Conservation (phyloP, 1,140 invertebrate genomes). For the Temnothorax longispinosus region DNA sequence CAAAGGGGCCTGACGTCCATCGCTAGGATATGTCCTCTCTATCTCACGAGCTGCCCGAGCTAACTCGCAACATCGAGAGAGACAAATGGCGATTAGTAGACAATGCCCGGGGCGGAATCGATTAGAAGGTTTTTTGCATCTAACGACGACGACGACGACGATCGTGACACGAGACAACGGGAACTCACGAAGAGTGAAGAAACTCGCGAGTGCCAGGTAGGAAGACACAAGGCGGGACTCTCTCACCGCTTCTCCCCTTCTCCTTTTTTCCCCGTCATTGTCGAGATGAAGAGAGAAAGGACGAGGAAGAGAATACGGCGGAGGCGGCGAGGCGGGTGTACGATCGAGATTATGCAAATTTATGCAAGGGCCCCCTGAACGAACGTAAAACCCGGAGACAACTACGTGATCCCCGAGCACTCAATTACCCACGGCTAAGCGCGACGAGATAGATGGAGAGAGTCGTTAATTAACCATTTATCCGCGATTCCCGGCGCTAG, state of each 20-base stretch:
- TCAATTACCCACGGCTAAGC: constrained; percentile 58
- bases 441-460: constrained; percentile 57
- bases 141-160: constrained; percentile 2
- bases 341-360: constrained; percentile 68
- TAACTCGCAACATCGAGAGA: constrained; percentile 30
- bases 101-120: constrained; percentile 36
- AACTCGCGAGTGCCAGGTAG: constrained; percentile 22
- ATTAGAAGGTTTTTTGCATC: constrained; percentile 50
- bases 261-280: background rate
- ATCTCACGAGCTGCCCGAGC: constrained; percentile 37
- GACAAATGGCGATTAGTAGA: constrained; percentile 50
- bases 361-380: constrained; percentile 58
- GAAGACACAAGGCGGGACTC: background rate
- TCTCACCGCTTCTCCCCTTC: background rate
- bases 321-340: constrained; percentile 43
- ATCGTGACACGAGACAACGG: constrained; percentile 4
- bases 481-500: constrained; percentile 38
- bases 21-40: constrained; percentile 35
- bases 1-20: constrained; percentile 37
- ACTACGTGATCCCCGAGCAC: constrained; percentile 59
- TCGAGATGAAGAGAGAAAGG: background rate
- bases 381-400: constrained; percentile 57
- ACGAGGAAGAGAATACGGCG: constrained; percentile 36
- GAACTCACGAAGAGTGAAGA: background rate
- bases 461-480: constrained; percentile 67